These are phyloP conservation scores for Drosophila yooni DNA, from an alignment of 2,888 invertebrate species.

Conservation along the genomic window DNA sequence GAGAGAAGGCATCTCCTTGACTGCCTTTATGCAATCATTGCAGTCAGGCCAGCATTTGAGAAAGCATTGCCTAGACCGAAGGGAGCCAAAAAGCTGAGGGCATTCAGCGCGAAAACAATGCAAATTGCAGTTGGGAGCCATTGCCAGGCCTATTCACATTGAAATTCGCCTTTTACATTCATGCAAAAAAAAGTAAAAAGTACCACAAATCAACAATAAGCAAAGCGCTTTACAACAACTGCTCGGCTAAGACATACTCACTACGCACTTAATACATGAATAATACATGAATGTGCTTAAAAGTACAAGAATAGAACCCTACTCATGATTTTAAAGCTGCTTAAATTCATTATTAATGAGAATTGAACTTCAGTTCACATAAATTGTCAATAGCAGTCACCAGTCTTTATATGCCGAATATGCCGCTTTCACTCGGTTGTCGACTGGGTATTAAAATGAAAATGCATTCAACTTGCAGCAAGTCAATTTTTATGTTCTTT, in stretches of 20 bases:
- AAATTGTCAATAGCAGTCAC: not conserved
- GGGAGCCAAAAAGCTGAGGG: conserved; percentile 36
- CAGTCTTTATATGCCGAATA: not conserved
- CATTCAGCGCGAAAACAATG: conserved; percentile 72
- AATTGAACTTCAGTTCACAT: not conserved
- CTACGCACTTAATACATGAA: too few species aligned
- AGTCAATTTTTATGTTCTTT: conserved; percentile 53
- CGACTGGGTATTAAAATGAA: conserved; percentile 33
- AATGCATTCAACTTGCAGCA: conserved; percentile 67
- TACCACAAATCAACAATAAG: conserved; percentile 69
- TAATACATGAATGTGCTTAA: too few species aligned
- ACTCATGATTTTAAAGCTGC: not conserved
- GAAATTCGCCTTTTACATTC: conserved; percentile 70
- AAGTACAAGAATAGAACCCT: not conserved
- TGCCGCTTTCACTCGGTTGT: not conserved
- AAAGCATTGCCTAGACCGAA: conserved; percentile 25
- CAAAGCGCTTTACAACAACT: not conserved
- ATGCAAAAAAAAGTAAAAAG: conserved; percentile 34
- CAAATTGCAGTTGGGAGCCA: conserved; percentile 65
- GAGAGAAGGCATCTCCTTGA: conserved; percentile 44
- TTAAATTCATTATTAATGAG: not conserved
- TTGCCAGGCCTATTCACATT: conserved; percentile 70
- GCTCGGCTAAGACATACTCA: conserved; percentile 1
- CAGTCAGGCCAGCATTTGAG: conserved; percentile 50
- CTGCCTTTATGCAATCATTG: conserved; percentile 71